phyloP scores from a whole-genome alignment of 2,113 vertebrate genomes.

The Clarias batrachus region DNA sequence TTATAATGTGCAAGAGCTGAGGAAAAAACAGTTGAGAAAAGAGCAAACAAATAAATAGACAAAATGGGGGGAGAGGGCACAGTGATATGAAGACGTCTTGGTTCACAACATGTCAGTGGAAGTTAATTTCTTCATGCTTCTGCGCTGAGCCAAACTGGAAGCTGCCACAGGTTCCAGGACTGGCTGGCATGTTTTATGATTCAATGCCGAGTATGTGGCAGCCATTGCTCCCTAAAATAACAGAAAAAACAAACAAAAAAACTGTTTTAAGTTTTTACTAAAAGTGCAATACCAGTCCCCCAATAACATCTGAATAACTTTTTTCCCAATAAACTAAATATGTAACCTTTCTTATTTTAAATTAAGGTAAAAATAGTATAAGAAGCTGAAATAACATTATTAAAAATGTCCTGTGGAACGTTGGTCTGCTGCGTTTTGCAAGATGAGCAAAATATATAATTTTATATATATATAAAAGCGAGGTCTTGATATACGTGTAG shows the following conservation, averaged over 20 bases:
- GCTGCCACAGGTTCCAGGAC: conserved; percentile 93
- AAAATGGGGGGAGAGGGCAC: conserved; percentile 19
- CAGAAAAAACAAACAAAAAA: neutral
- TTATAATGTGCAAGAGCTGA: conserved; percentile 18
- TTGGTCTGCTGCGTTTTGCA: too few relatives aligned
- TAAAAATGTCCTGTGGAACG: neutral
- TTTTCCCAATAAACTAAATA: neutral
- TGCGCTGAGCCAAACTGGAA: conserved; percentile 92
- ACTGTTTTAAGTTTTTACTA: neutral
- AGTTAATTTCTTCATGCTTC: conserved; percentile 96
- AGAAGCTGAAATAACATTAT: neutral
- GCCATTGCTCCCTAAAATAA: conserved; percentile 84
- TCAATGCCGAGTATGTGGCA: conserved; percentile 89
- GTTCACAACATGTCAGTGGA: conserved; percentile 90
- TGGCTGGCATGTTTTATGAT: conserved; percentile 91
- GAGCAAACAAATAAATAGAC: conserved; percentile 35
- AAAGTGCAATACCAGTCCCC: neutral
- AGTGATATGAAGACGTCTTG: conserved; percentile 62
- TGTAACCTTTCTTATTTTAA: neutral
- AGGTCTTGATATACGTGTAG: too few relatives aligned
- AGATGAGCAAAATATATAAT: too few relatives aligned
- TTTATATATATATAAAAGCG: too few relatives aligned
- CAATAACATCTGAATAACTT: neutral
- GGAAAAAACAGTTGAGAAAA: neutral
- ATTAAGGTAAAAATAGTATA: neutral